Base-by-base conservation (phyloP, 1,140 invertebrate genomes). In the Panonychus citri region DNA sequence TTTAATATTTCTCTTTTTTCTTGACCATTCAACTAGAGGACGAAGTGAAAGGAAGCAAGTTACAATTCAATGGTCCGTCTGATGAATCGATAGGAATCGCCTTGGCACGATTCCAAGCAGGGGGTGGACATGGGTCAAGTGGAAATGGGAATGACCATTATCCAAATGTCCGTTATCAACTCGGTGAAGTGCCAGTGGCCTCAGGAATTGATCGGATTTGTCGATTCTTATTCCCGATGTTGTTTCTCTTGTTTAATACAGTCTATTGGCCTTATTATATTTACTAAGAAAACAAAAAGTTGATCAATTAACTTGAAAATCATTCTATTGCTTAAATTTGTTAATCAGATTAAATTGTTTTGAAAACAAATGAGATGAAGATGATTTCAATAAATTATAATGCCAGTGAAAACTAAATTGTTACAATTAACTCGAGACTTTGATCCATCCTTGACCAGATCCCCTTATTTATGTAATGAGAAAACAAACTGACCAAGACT, bases 201-300 rank as follows among this genome's bases (percentile, higher is more conserved):
- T 26, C 46, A 40, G 30, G 25, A 21, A 58, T 58, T 25, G 63
- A 64, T 49, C 56, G 61, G 19, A 57, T 58, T 37, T 62, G 58
- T 28, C 62, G 63, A 51, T 54, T 64, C 13, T 49, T 64, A 46
- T 64, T 64, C 26, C 63, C 63, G 2, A 53, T 62, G 12, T 30
- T 60, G 17, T 64, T 64, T 46, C 39, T 61, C 19, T 49, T 57
- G 62, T 59, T 68, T 62, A 60, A 64, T 61, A 53, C 67, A 58
- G 52, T 66, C 61, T 64, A 61, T 61, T 58, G 62, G 66, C 12
- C 54, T 21, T 62, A 61, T 54, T 62, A 59, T 34, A 34, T 34
- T 34, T 34, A 34, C 30, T 34, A 34, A 46, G 49, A 60, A 15
- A 34, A 25, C 17, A n/a, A 48, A 48, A 48, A 25, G 39, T 13